A percentile compares a stretch with the other conserved stretches of the same genome.
Evolutionary conservation across 2,888 invertebrate species (phyloP).

Genomic region (Coelopa pilipes): DNA sequence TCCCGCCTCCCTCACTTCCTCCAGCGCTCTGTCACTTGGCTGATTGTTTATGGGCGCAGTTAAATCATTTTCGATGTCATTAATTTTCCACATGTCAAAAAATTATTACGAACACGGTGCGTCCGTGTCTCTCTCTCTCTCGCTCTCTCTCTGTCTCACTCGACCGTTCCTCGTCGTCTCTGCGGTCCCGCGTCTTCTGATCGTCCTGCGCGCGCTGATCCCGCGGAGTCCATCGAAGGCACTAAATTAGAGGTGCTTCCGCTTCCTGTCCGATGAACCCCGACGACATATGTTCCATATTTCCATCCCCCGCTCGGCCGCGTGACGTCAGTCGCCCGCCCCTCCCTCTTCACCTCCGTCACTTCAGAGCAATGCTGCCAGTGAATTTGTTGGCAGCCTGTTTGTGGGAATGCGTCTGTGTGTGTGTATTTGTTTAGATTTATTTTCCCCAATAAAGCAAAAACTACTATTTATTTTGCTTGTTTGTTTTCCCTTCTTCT

Average conservation of each 20-base stretch:
- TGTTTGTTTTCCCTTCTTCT: too few species aligned
- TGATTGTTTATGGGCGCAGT: conserved; percentile 24
- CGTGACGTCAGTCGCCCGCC: too few species aligned
- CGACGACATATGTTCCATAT: background rate
- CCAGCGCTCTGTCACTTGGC: background rate
- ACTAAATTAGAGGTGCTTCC: conserved; percentile 36
- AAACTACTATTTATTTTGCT: too few species aligned
- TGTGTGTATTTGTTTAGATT: background rate
- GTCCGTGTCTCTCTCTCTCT: background rate
- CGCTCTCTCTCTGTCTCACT: background rate
- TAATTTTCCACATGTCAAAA: conserved; percentile 48
- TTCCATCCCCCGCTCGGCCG: too few species aligned
- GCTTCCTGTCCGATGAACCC: conserved; percentile 20
- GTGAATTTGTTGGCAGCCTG: too few species aligned
- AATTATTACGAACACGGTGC: conserved; percentile 21
- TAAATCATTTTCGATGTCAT: conserved; percentile 49
- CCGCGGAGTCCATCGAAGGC: background rate
- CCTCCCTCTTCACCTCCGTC: too few species aligned
- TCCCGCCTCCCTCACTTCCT: background rate
- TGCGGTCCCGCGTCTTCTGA: background rate
- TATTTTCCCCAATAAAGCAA: background rate
- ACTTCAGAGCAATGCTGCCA: too few species aligned
- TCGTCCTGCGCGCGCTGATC: background rate
- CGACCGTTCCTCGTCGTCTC: background rate
- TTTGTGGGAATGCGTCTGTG: background rate